These are phyloP conservation scores for Nannospalax galili DNA, from an alignment of 2,113 vertebrate species.

Conservation along the genomic window DNA sequence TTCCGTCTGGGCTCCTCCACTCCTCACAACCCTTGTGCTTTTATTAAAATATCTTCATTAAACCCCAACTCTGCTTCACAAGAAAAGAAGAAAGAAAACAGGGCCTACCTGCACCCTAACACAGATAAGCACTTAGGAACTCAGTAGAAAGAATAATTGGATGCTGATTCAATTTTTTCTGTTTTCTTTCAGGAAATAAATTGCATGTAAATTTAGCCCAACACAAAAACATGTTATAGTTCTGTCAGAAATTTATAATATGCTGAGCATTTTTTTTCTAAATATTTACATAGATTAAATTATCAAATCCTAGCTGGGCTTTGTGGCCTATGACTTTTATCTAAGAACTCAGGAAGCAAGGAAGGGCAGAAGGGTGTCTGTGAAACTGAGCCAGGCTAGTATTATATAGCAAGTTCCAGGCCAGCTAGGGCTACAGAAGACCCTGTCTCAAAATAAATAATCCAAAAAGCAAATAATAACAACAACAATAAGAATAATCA, in stretches of 20 bases:
- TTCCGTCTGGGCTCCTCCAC: no score
- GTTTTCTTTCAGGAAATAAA: background rate
- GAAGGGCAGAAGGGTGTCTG: no score
- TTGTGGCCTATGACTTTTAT: no score
- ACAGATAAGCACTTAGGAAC: background rate
- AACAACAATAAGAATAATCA: no score
- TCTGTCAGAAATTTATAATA: background rate
- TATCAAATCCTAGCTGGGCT: background rate
- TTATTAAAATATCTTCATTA: background rate
- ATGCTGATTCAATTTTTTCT: background rate
- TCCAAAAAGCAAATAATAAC: no score
- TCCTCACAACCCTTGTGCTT: no score
- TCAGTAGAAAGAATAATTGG: background rate
- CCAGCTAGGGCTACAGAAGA: no score
- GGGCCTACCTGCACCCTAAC: background rate
- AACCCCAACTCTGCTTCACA: background rate
- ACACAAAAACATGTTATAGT: background rate
- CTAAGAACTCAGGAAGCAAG: no score
- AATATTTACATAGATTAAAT: conserved; percentile 25
- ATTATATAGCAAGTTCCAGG: no score
- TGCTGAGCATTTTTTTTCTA: conserved; percentile 4
- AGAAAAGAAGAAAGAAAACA: background rate
- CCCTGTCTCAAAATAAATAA: no score
- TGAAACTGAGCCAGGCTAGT: no score
- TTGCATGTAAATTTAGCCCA: background rate